Evolutionary conservation across 2,888 invertebrate species (phyloP).

Genomic region (Dugesia japonica): DNA sequence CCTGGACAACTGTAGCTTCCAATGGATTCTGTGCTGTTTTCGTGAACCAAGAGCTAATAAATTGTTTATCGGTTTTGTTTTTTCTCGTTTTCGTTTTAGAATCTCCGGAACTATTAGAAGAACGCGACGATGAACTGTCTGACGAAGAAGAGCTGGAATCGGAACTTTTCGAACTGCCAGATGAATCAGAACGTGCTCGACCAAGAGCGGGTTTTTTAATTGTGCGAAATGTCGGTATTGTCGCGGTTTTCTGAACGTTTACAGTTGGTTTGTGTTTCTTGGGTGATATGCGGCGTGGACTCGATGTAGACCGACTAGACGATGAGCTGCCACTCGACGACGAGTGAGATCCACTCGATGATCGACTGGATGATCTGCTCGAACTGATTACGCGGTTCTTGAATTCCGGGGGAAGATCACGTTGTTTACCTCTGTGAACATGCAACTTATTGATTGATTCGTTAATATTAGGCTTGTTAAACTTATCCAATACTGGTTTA

Average conservation of each 20-base stretch:
- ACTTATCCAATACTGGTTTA: not conserved
- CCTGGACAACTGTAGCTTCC: not conserved
- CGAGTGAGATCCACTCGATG: not conserved
- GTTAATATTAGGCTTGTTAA: not conserved
- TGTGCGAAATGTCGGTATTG: not conserved
- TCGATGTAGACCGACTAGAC: not conserved
- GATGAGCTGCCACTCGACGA: not conserved
- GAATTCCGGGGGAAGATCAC: not conserved
- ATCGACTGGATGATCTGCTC: not conserved
- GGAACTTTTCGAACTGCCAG: slow-evolving; percentile 5
- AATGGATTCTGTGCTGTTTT: not conserved
- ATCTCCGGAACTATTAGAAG: not conserved
- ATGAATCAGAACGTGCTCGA: not conserved
- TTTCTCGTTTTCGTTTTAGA: not conserved
- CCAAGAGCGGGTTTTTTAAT: slow-evolving; percentile 12
- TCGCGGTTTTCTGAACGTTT: not conserved
- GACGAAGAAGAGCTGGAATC: not conserved
- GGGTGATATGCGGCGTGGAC: not conserved
- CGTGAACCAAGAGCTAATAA: not conserved
- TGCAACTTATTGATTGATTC: not conserved
- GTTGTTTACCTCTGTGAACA: not conserved
- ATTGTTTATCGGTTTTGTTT: not conserved
- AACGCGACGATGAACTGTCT: not conserved
- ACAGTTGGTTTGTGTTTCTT: not conserved
- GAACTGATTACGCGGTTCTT: not conserved